phyloP scores from a whole-genome alignment of 2,888 invertebrate species.

The Maniola hyperantus region DNA sequence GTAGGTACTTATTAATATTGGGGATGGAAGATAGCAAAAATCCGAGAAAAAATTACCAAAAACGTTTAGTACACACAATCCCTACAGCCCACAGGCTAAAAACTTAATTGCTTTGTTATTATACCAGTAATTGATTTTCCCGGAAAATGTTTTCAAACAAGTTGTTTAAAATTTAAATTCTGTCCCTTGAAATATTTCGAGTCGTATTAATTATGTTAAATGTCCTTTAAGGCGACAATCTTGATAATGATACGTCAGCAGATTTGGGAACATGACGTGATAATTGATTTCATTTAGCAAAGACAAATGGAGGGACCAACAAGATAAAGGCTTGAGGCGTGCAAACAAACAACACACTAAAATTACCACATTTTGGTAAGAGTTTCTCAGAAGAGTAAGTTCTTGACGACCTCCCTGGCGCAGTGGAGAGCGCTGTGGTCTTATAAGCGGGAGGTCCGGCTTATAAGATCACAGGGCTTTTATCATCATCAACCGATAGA shows the following conservation, averaged over 20 bases:
- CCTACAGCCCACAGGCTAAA: neutral
- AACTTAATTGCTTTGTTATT: too few species aligned
- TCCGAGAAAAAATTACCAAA: neutral
- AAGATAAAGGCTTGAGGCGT: constrained; percentile 29
- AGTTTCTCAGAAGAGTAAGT: neutral
- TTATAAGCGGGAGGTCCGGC: too few species aligned
- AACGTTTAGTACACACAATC: neutral
- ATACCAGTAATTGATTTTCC: neutral
- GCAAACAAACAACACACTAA: neutral
- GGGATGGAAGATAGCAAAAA: neutral
- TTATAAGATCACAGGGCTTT: too few species aligned
- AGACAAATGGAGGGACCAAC: constrained; percentile 36
- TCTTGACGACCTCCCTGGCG: too few species aligned
- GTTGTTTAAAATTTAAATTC: neutral
- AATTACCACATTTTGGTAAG: neutral
- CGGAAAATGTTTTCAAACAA: neutral
- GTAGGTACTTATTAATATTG: too few species aligned
- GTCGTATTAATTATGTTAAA: constrained; percentile 36
- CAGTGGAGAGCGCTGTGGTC: too few species aligned
- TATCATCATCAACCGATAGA: too few species aligned
- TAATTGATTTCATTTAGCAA: constrained; percentile 40
- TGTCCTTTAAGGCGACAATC: constrained; percentile 39
- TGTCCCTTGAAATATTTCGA: constrained; percentile 23
- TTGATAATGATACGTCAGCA: constrained; percentile 1
- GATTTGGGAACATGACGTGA: constrained; percentile 23